Evolutionary conservation across 2,888 invertebrate genomes (phyloP), one percentile per base, ranked within the genome.

Genomic region (Ichneumoninae sp.): DNA sequence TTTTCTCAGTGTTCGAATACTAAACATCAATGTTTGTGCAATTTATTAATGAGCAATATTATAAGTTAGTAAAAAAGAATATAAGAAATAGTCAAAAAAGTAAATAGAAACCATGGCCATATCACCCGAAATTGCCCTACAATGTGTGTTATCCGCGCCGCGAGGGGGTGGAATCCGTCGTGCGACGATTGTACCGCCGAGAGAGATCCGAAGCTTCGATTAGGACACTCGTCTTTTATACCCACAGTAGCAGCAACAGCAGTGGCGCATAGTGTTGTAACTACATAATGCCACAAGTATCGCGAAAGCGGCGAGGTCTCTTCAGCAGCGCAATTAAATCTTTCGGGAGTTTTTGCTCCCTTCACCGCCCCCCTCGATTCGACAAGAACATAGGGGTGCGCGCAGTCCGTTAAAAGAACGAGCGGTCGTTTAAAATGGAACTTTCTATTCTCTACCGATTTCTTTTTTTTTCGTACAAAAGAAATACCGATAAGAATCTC

Each of bases 191-290:
- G 30, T 63, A 33, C 63, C 63, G 33, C 2, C 30, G 63, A 78
- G 78, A 78, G 77, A 83, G 85, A 85, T 85, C n/a, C 74, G 52
- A 83, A 36, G 66, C 69, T 82, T 83, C 83, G 86, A 87, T 87
- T 87, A 80, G 79, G 83, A 50, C 86, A 83, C 85, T 86, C 83
- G 83, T 73, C 66, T 75, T 83, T 81, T 76, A 60, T 65, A 75
- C 66, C 60, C 71, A 83, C 77, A 69, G 47, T 16, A n/a, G 26
- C 16, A 16, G 33, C 16, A 57, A n/a, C 30, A 7, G 63, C 63
- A 5, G 33, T 33, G 30, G 30, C 63, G 30, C 65, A 30, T 16
- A 60, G n/a, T 66, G 26, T 26, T 22, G 50, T 33, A 26, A 22
- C 22, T 22, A 19, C 22, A 13, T 22, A 22, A 57, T 26, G 57